Evolutionary conservation across 1,140 invertebrate species (phyloP).

Genomic region (Drosophila pruinosa): DNA sequence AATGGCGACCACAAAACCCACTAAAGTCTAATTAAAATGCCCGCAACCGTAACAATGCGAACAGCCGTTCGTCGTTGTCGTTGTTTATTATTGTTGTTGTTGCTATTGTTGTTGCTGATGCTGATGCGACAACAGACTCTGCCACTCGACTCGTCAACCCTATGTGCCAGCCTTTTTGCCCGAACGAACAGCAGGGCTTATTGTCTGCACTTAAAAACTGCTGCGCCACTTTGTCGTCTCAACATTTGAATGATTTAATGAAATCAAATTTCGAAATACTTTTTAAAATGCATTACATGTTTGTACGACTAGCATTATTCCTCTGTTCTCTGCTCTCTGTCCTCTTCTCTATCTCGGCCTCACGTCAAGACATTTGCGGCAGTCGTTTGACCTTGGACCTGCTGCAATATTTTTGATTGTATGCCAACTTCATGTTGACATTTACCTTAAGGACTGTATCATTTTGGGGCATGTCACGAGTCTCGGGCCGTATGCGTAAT

Average conservation of each 20-base stretch:
- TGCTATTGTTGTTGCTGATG: not conserved
- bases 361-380: slow-evolving; percentile 8
- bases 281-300: slow-evolving; percentile 14
- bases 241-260: slow-evolving; percentile 12
- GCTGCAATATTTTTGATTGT: not conserved
- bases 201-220: not conserved
- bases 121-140: not conserved
- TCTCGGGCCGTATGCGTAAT: slow-evolving; percentile 24
- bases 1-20: slow-evolving; percentile 34
- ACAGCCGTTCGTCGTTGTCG: not conserved
- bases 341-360: not conserved
- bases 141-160: not conserved
- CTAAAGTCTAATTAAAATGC: slow-evolving; percentile 33
- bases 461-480: not conserved
- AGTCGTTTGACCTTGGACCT: slow-evolving; percentile 1
- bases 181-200: not conserved
- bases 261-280: slow-evolving; percentile 10
- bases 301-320: not conserved
- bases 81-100: not conserved
- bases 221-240: slow-evolving; percentile 7
- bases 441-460: not conserved
- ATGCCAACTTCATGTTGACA: not conserved
- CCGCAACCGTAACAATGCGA: slow-evolving; percentile 24
- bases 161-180: not conserved
- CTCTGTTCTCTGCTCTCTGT: not conserved